These are phyloP conservation scores for Chiridota heheva DNA, from an alignment of 35 echinoderm and acorn worm genomes.

Conservation along the genomic window DNA sequence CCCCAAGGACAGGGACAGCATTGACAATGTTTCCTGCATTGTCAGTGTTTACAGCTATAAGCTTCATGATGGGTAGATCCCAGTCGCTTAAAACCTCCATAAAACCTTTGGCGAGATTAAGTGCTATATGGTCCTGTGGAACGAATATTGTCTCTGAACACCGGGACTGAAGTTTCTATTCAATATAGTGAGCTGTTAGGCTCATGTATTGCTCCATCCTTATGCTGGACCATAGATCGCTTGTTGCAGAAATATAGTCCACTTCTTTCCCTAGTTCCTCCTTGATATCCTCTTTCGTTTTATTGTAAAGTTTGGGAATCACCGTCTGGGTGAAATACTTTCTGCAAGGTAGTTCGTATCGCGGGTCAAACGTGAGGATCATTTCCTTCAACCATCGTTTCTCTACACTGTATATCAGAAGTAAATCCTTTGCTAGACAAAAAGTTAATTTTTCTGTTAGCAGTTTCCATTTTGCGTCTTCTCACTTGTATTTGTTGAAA, in stretches of 20 bases:
- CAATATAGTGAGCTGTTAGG: conserved; percentile 2
- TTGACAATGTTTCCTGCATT: neutral
- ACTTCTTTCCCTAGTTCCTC: neutral
- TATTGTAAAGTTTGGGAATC: conserved; percentile 7
- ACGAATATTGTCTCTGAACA: conserved; percentile 10
- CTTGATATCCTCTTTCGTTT: neutral
- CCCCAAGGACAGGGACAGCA: neutral
- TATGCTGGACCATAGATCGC: conserved; percentile 11
- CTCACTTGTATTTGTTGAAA: neutral
- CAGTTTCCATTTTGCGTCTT: conserved; percentile 9
- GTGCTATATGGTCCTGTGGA: neutral
- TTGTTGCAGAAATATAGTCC: neutral
- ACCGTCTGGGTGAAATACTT: neutral
- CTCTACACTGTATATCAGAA: neutral
- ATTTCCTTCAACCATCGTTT: conserved; percentile 4
- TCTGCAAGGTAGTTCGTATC: conserved; percentile 14
- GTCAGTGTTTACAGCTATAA: conserved; percentile 10
- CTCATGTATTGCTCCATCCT: conserved; percentile 22
- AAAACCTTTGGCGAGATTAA: neutral
- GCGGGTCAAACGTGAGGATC: neutral
- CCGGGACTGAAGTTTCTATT: neutral
- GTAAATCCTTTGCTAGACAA: conserved; percentile 14
- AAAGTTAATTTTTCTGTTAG: neutral
- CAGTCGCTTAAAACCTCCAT: neutral
- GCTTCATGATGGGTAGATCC: conserved; percentile 10